Base-by-base conservation (phyloP, 2,113 vertebrate species). In the Saccopteryx leptura region DNA sequence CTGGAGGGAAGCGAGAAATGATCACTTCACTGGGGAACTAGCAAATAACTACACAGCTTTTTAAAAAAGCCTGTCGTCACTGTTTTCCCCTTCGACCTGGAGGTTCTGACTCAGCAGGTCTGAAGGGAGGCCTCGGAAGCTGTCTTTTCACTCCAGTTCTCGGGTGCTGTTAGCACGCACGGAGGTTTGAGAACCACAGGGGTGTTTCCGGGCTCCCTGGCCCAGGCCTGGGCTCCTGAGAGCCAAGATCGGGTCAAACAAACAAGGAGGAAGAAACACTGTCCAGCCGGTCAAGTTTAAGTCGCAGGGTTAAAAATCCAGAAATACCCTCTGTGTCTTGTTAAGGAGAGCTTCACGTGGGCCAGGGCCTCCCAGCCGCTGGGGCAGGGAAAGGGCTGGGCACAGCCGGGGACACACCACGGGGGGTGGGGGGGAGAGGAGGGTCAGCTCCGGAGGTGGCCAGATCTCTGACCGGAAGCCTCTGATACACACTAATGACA, bases 401-500 rank as follows among this genome's bases (percentile, higher is more conserved):
- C 63, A 18, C 1, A 1, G 58, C 65, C 82, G 63, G 69, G 33
- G 54, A 39, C 9, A 0, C 13, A 0, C 11, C 5, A 90, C 4
- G 0, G 23, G 24, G 60, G 74, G 39, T 39, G 39, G 39, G 39
- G 39, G 39, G 39, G 39, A 3, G 39, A 39, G 39, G 39, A 39
- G 39, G 39, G 39, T 39, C 14, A 39, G 90, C 71, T 11, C 52
- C 74, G 87, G 68, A 92, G 88, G 90, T 71, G 71, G 56, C 97
- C 0, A 0, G 82, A 79, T 60, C 90, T 63, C 4, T n/a, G 88
- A 93, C 84, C 95, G 95, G 3, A 48, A 72, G 85, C 97, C 96
- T 88, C 88, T n/a, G 96, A 91, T 23, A 96, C 95, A 94, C 92
- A 63, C 63, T 95, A 97, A 98, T 24, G 94, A 61, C 7, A 90